phyloP scores from a whole-genome alignment of 2,113 vertebrate genomes.

The Elgaria multicarinata region DNA sequence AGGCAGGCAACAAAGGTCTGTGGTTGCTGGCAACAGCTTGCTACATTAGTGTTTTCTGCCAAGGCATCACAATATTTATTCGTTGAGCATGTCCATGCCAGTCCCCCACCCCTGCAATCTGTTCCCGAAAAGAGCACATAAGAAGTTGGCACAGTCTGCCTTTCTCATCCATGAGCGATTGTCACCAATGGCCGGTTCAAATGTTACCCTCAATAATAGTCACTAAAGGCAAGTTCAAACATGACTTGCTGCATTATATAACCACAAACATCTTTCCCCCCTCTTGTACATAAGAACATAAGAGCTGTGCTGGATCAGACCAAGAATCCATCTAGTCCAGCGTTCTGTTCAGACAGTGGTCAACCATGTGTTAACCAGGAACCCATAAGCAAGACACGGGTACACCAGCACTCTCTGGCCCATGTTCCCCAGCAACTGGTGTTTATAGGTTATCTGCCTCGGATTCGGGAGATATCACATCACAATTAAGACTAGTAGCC shows the following conservation, averaged over 20 bases:
- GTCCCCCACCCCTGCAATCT: neutral
- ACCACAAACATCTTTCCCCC: neutral
- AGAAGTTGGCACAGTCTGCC: neutral
- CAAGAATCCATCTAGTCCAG: too few species aligned
- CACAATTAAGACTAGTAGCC: too few species aligned
- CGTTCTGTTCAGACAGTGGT: too few species aligned
- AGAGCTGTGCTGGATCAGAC: too few species aligned
- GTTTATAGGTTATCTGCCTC: too few species aligned
- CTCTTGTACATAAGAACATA: neutral
- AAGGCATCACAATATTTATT: conserved; percentile 21
- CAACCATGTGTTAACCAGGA: too few species aligned
- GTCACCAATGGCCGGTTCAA: neutral
- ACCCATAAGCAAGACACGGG: too few species aligned
- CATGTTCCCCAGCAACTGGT: too few species aligned
- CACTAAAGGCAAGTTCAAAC: neutral
- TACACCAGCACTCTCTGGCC: too few species aligned
- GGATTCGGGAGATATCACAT: too few species aligned
- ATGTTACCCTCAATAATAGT: neutral
- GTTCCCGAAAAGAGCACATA: neutral
- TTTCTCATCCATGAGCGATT: neutral
- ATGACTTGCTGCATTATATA: neutral
- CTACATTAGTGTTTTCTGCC: neutral
- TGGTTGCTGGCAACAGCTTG: conserved; percentile 9
- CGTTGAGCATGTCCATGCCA: neutral
- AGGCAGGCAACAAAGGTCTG: neutral